Base-by-base conservation (phyloP, 2,888 invertebrate genomes). In the Mactromeris polynyma region DNA sequence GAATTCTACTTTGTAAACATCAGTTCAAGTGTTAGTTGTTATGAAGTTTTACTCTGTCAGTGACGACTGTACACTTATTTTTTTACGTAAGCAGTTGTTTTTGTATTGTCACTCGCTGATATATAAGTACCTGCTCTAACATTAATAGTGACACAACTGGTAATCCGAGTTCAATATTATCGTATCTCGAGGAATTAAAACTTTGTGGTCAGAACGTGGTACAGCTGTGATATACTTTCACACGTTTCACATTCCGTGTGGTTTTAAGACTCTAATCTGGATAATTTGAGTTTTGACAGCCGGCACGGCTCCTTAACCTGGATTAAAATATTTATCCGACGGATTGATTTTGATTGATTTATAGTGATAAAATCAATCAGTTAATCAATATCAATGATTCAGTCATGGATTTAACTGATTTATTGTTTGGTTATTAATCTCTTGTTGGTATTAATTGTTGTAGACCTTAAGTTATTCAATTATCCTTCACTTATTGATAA, bases 231-330 rank as follows among this genome's bases (percentile, higher is more conserved):
- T 73, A 33, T 33, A 33, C 26, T 73, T 73, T 73, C 73, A 73
- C 73, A 73, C 73, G 26, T 73, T 73, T 33, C 36, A 19, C 33
- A 73, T 33, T 73, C 73, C 73, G 33, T 17, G 73, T 73, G 73
- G 73, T 73, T 73, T 73, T 73, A 73, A 73, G 31, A 73, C 73
- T 33, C 73, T 73, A 73, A 73, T 73, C 73, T 73, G 73, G 73
- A 73, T 73, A 2, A 73, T 1, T 73, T 73, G 73, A 73, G 73
- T 73, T 58, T 58, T 17, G 73, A 73, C 73, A 73, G 33, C 33
- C 73, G 73, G 36, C 73, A 73, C 19, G 36, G 36, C 36, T 73
- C 73, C 36, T 36, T 73, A 73, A 33, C 73, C 19, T 4, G 73
- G 73, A 33, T 73, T 73, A 73, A 14, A 33, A 33, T 73, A 73